These are phyloP conservation scores for Protonibea diacanthus DNA, from an alignment of 2,797 vertebrate species.

Conservation along the genomic window DNA sequence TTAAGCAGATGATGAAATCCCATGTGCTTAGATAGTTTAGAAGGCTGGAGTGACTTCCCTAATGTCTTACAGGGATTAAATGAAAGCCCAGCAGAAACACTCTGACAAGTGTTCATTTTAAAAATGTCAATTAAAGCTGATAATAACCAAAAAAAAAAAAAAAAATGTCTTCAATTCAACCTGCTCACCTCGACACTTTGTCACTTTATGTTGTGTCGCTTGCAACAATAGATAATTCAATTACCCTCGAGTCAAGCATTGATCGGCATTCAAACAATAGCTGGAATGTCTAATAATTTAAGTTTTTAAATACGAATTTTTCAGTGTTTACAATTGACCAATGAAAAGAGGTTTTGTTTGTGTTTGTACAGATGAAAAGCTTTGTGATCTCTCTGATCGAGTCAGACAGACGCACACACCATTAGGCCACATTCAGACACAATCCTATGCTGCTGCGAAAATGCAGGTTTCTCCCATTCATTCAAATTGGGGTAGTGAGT, in stretches of 20 bases:
- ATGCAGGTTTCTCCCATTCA: no score
- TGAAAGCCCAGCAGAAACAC: constrained; percentile 15
- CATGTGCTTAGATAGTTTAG: constrained; percentile 49
- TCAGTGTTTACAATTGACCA: no score
- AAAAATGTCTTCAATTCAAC: constrained; percentile 46
- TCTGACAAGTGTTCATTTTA: constrained; percentile 34
- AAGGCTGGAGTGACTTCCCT: constrained; percentile 41
- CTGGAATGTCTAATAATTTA: neutral
- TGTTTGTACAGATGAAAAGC: no score
- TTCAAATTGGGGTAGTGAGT: no score
- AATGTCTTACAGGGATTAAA: constrained; percentile 42
- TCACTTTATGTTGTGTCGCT: constrained; percentile 13
- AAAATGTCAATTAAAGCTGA: constrained; percentile 63
- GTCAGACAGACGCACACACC: no score
- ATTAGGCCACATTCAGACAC: no score
- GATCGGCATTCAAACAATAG: constrained; percentile 7
- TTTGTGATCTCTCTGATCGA: no score
- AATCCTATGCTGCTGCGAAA: no score
- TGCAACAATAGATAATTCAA: constrained; percentile 38
- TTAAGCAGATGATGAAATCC: constrained; percentile 75
- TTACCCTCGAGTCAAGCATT: constrained; percentile 26
- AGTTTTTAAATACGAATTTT: neutral
- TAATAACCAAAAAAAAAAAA: constrained; percentile 46
- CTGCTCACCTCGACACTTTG: constrained; percentile 46
- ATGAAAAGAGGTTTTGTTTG: no score